Evolutionary conservation across 2,888 invertebrate genomes (phyloP).

Genomic region (Branchellion lobata): DNA sequence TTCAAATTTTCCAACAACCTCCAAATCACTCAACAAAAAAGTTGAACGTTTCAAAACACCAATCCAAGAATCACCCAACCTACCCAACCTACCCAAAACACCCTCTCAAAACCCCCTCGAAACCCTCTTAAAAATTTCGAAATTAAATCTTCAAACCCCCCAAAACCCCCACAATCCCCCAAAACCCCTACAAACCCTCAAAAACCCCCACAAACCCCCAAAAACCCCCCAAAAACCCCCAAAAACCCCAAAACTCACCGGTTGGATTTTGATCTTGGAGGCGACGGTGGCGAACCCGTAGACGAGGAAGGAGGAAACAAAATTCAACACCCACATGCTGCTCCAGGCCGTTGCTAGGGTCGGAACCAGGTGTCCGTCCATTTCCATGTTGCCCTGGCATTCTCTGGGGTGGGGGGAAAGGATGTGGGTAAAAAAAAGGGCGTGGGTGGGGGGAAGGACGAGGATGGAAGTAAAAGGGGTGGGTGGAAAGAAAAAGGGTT

Average conservation of each 20-base stretch:
- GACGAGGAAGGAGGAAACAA: slow-evolving; percentile 25
- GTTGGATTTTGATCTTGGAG: slow-evolving; percentile 32
- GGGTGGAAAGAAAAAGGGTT: too few species aligned
- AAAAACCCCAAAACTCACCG: too few species aligned
- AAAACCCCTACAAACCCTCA: too few species aligned
- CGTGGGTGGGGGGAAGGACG: too few species aligned
- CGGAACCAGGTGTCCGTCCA: not conserved
- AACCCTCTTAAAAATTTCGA: not conserved
- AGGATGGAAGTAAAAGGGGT: too few species aligned
- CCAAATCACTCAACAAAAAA: too few species aligned
- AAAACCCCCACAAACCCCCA: too few species aligned
- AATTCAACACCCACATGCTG: slow-evolving; percentile 22
- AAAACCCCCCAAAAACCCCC: too few species aligned
- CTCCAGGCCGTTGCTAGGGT: not conserved
- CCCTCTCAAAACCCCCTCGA: not conserved
- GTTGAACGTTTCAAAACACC: too few species aligned
- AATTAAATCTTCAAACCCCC: not conserved
- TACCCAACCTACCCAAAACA: too few species aligned
- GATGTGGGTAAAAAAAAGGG: not conserved
- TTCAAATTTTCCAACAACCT: too few species aligned
- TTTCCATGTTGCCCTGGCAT: not conserved
- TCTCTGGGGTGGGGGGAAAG: not conserved
- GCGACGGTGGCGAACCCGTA: slow-evolving; percentile 20
- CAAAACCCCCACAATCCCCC: not conserved
- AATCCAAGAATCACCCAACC: too few species aligned